Conservation (phyloP, 2,888 invertebrate genomes). For the Diaphora mendica region DNA sequence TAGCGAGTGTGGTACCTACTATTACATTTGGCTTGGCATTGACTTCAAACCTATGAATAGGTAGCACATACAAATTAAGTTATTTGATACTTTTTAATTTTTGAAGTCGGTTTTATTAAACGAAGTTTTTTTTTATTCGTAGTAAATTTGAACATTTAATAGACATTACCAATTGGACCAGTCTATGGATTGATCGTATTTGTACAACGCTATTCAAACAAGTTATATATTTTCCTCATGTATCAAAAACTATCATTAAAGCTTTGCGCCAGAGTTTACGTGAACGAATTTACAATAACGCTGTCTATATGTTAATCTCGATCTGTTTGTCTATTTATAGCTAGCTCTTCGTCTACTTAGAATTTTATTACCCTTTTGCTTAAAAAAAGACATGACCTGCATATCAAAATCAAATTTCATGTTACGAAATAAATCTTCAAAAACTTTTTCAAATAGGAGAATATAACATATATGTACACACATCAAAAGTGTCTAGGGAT, state of each 20-base stretch:
- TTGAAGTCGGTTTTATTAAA: too few relatives aligned
- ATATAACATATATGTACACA: too few relatives aligned
- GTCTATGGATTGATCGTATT: neutral
- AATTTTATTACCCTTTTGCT: neutral
- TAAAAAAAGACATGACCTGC: neutral
- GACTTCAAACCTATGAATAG: too few relatives aligned
- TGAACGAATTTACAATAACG: constrained; percentile 46
- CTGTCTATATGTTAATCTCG: constrained; percentile 32
- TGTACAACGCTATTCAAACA: neutral
- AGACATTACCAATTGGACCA: neutral
- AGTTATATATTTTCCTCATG: constrained; percentile 1
- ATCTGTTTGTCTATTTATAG: constrained; percentile 20
- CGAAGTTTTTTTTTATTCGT: too few relatives aligned
- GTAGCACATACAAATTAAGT: too few relatives aligned
- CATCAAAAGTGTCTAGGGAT: too few relatives aligned
- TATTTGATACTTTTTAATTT: too few relatives aligned
- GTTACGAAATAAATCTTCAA: neutral
- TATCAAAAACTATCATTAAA: constrained; percentile 37
- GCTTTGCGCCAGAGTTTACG: constrained; percentile 29
- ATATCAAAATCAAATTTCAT: neutral
- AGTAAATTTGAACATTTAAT: too few relatives aligned
- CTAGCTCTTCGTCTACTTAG: neutral
- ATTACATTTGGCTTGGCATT: too few relatives aligned
- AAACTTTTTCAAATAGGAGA: neutral
- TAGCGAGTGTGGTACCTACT: too few relatives aligned